Evolutionary conservation across 2,113 vertebrate species (phyloP).

Genomic region (Mastomys natalensis): DNA sequence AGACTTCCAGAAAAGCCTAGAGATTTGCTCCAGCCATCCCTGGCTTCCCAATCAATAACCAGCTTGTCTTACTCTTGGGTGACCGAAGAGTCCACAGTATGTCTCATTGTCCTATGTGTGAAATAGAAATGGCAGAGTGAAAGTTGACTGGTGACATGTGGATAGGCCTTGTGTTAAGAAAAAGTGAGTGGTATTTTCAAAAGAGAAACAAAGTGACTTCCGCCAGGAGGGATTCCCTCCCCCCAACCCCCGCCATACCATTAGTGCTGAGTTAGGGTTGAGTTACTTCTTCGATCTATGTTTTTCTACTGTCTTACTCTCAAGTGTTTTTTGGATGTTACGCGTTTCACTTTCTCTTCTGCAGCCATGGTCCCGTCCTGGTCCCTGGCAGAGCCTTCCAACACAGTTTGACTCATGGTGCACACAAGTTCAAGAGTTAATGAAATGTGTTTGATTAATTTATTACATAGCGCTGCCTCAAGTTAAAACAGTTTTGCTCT

Average conservation of each 20-base stretch:
- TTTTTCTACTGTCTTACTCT: background rate
- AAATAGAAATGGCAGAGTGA: background rate
- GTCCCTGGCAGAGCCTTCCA: background rate
- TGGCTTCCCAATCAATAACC: background rate
- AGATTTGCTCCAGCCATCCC: background rate
- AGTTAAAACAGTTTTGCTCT: conserved; percentile 71
- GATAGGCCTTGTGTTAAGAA: background rate
- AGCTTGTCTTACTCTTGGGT: background rate
- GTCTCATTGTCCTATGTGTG: fast-evolving
- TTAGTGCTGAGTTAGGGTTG: background rate
- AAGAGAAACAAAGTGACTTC: background rate
- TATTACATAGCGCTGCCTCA: conserved; percentile 81
- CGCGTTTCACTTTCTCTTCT: conserved; percentile 67
- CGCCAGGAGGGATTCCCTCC: background rate
- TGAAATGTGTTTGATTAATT: conserved; percentile 77
- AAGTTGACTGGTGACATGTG: background rate
- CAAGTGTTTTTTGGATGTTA: background rate
- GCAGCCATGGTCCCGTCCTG: background rate
- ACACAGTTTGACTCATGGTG: conserved; percentile 36
- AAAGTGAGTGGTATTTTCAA: background rate
- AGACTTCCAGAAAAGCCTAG: background rate
- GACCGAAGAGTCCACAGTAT: background rate
- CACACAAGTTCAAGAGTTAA: conserved; percentile 56
- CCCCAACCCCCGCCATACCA: too few species aligned
- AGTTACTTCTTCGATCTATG: background rate